Conservation (phyloP, 2,113 vertebrate genomes). For the Lanius collurio region DNA sequence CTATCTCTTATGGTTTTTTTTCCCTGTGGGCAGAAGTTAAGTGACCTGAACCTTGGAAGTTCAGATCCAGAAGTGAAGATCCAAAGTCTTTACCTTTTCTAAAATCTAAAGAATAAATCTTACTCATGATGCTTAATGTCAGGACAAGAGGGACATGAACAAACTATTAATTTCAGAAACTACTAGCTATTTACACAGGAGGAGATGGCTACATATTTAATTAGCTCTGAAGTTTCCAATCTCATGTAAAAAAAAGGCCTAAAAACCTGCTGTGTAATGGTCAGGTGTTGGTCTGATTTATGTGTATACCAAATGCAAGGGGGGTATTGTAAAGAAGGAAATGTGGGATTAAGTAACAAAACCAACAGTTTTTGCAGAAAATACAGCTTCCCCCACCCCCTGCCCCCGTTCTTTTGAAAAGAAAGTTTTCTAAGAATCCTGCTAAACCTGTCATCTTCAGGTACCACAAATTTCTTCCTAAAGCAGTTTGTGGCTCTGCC, state of each 20-base stretch:
- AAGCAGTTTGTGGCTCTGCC: not conserved
- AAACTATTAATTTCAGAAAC: not conserved
- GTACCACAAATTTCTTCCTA: not conserved
- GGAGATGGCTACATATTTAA: not conserved
- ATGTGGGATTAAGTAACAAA: not conserved
- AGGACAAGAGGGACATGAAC: not conserved
- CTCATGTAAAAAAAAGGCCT: not conserved
- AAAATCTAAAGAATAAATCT: not conserved
- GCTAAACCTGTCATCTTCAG: not conserved
- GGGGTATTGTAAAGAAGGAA: not conserved
- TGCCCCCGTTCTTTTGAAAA: not conserved
- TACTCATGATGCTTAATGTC: not conserved
- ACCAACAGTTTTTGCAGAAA: not conserved
- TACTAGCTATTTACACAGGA: not conserved
- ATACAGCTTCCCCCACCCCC: accelerated
- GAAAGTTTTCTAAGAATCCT: not conserved
- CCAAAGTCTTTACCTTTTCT: not conserved
- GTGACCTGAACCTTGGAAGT: not conserved
- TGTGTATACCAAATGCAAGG: not conserved
- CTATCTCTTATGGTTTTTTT: not conserved
- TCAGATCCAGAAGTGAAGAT: not conserved
- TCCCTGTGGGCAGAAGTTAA: not conserved
- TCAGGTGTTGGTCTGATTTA: not conserved
- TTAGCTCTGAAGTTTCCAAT: not conserved
- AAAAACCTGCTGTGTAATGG: not conserved